Conservation (phyloP, 2,888 invertebrate genomes). For the Dichetophora obliterata region DNA sequence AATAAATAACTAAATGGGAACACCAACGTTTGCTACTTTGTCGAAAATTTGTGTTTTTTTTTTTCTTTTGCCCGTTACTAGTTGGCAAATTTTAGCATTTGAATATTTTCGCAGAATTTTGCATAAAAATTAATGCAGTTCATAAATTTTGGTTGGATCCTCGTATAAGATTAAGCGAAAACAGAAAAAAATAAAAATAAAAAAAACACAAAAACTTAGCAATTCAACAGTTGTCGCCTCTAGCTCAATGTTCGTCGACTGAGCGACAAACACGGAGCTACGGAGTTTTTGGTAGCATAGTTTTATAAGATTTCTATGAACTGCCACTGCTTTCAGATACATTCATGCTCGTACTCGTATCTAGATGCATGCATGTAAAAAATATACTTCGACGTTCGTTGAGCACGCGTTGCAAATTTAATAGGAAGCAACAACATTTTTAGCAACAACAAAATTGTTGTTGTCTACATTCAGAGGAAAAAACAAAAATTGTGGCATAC, state of each 20-base stretch:
- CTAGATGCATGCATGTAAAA: background rate
- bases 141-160: constrained; percentile 15
- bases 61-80: background rate
- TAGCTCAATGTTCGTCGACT: background rate
- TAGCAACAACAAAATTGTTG: constrained; percentile 2
- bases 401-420: constrained; percentile 5
- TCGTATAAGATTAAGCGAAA: background rate
- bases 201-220: background rate
- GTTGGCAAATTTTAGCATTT: constrained; percentile 17
- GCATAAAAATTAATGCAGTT: constrained; percentile 17
- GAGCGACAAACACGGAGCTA: background rate
- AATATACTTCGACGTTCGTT: background rate
- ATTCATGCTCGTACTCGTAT: background rate
- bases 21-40: background rate
- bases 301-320: constrained; percentile 8
- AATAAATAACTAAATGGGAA: constrained; percentile 22
- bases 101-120: constrained; percentile 13
- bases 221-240: constrained; percentile 8
- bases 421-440: background rate
- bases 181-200: background rate
- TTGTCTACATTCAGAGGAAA: background rate
- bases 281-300: background rate
- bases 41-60: constrained; percentile 3
- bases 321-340: constrained; percentile 25
- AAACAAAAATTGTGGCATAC: background rate